Evolutionary conservation across 2,113 vertebrate species (phyloP).

Genomic region (Raja brachyura): DNA sequence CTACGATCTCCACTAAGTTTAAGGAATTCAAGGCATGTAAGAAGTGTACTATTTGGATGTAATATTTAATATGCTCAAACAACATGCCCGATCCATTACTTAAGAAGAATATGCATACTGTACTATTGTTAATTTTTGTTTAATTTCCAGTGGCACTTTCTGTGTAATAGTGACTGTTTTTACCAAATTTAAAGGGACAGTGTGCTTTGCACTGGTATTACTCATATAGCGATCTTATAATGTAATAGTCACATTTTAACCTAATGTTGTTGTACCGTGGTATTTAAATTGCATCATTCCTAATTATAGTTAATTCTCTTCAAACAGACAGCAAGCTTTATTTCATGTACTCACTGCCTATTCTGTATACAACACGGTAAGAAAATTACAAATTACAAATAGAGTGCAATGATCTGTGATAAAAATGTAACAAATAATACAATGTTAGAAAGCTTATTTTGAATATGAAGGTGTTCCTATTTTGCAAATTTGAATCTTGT

Average conservation of each 20-base stretch:
- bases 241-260: not conserved
- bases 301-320: constrained; percentile 43
- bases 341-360: constrained; percentile 85
- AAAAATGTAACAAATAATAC: not conserved
- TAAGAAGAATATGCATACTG: not conserved
- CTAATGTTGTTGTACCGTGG: not conserved
- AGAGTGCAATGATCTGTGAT: not conserved
- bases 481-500: not conserved
- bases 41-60: not conserved
- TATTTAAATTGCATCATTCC: not conserved
- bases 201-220: not conserved
- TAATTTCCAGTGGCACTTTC: not conserved
- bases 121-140: not conserved
- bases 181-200: not conserved
- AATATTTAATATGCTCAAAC: constrained; percentile 3
- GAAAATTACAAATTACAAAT: constrained; percentile 45
- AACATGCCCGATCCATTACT: not conserved
- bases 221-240: not conserved
- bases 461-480: not conserved
- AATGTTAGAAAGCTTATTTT: not conserved
- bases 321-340: constrained; percentile 75
- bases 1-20: not conserved
- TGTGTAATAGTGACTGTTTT: not conserved
- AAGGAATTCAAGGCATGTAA: not conserved
- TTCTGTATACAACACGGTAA: constrained; percentile 85